Base-by-base conservation (phyloP, 2,888 invertebrate genomes). In the Marasmarcha lunaedactyla region DNA sequence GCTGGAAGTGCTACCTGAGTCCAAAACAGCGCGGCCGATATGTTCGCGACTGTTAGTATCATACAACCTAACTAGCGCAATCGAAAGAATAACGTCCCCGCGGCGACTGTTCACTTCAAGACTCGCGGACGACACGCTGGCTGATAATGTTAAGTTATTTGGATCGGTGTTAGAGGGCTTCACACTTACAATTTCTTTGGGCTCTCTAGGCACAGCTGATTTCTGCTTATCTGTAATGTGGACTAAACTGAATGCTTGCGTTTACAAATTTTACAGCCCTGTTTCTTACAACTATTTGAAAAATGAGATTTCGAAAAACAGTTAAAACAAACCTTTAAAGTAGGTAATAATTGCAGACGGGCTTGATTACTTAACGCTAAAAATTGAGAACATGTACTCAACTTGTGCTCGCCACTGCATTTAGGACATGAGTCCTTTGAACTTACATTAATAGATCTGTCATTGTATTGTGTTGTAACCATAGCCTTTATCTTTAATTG, bases 1-100 rank as follows among this genome's bases (percentile, higher is more conserved):
- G 6, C 44, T 44, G 12, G 45, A 39, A 3, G 40, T 36, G 33
- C 40, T 40, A 2, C 40, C 40, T 15, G 20, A 36, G 33, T 40
- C 40, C 5, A 40, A 26, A 2, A 40, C 5, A 1, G 36, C 40
- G 20, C 40, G 40, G 5, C 20, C 40, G 7, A 36, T 13, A 12
- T 11, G 7, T 26, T 20, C 36, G 25, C 5, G 25, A 11, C 25
- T 36, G 11, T 25, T 13, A 7, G 1, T 2, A 25, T 36, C 36
- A 26, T 11, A 25, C 13, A 36, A 3, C 10, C 25, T 36, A n/a
- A 36, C 12, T 25, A 36, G 11, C 11, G 36, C 36, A 26, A 26
- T 36, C 2, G 36, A 36, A 9, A 36, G 25, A 7, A 36, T 12
- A 15, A 36, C 36, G 2, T 36, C 36, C 7, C 14, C 6, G 10